Conservation (phyloP, 1,140 invertebrate species). For the Lepidurus couesii region DNA sequence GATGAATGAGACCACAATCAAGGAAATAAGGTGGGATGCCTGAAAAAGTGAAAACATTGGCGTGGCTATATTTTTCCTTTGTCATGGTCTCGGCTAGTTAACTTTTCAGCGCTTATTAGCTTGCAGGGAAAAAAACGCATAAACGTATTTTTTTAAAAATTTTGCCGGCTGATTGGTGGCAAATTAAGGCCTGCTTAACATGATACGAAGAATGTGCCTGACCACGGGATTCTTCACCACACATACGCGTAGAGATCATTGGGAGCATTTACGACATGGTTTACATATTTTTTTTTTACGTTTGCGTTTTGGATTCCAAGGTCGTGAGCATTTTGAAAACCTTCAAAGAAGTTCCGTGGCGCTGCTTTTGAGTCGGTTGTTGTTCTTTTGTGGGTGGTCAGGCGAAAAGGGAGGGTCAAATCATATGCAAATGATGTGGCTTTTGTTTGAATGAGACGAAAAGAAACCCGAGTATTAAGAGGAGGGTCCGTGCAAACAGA, state of each 20-base stretch:
- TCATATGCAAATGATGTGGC: constrained; percentile 9
- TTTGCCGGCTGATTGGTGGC: neutral
- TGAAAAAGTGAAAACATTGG: too few relatives aligned
- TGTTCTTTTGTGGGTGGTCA: neutral
- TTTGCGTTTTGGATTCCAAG: too few relatives aligned
- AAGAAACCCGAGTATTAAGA: neutral
- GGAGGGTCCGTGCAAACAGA: constrained; percentile 16
- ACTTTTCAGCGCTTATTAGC: too few relatives aligned
- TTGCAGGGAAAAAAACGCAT: too few relatives aligned
- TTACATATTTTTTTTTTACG: too few relatives aligned
- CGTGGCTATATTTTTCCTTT: too few relatives aligned
- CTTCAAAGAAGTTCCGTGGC: neutral
- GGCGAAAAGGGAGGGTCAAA: neutral
- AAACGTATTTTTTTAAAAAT: too few relatives aligned
- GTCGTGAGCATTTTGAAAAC: too few relatives aligned
- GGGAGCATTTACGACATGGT: too few relatives aligned
- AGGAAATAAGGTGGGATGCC: neutral
- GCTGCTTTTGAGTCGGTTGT: neutral
- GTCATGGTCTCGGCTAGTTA: too few relatives aligned
- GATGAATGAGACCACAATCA: constrained; percentile 15
- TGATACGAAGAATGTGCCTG: neutral
- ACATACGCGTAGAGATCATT: neutral
- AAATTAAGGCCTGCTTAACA: neutral
- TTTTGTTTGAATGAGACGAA: constrained; percentile 17
- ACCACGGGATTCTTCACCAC: neutral